Evolutionary conservation across 2,113 vertebrate genomes (phyloP).

Genomic region (Atractosteus spatula): DNA sequence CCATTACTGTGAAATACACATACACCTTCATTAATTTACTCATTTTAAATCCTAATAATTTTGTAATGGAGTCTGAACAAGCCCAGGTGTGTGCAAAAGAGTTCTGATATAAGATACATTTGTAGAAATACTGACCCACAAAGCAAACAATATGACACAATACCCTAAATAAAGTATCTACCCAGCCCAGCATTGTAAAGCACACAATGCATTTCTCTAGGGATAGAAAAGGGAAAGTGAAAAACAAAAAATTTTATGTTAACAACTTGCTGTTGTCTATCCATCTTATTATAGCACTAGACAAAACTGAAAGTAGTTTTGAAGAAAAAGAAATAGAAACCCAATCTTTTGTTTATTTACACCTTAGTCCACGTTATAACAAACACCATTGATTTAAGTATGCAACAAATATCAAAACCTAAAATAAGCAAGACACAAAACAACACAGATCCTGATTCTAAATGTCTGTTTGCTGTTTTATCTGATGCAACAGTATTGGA

Average conservation of each 20-base stretch:
- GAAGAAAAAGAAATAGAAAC: too few species aligned
- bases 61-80: too few species aligned
- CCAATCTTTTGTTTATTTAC: too few species aligned
- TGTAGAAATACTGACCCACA: neutral
- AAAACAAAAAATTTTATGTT: neutral
- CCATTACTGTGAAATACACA: neutral
- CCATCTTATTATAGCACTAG: neutral
- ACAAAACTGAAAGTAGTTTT: neutral
- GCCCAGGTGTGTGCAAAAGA: neutral
- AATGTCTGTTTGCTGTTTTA: too few species aligned
- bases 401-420: too few species aligned
- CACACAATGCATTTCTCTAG: neutral
- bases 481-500: too few species aligned
- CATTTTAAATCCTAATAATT: too few species aligned
- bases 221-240: neutral
- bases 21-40: neutral
- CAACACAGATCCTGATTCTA: too few species aligned
- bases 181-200: neutral
- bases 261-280: neutral
- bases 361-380: too few species aligned
- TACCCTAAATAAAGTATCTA: neutral
- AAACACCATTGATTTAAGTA: too few species aligned
- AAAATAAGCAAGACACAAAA: too few species aligned
- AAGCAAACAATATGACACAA: constrained; percentile 1
- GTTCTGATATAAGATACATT: neutral